These are phyloP conservation scores for Vireo griseus DNA, from an alignment of 2,797 vertebrate genomes.

Conservation along the genomic window DNA sequence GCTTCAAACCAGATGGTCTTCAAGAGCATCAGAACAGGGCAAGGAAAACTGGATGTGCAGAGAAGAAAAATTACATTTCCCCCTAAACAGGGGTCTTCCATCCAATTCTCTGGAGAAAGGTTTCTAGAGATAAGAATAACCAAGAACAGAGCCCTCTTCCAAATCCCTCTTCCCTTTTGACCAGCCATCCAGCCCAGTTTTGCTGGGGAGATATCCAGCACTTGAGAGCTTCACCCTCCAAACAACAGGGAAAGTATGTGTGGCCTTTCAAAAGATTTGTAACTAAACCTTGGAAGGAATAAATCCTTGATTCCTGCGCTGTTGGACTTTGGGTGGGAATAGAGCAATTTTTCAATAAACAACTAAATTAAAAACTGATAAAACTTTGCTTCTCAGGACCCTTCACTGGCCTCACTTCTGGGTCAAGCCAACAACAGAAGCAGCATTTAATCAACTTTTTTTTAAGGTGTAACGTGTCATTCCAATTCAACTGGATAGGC, in stretches of 20 bases:
- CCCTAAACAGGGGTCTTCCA: background rate
- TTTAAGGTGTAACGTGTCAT: rapidly evolving
- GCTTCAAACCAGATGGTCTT: background rate
- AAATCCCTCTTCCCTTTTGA: background rate
- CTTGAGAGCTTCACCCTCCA: background rate
- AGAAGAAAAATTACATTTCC: background rate
- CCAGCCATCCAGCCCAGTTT: background rate
- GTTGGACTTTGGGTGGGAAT: background rate
- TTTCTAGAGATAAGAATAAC: background rate
- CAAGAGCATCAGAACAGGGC: background rate
- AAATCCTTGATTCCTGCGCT: background rate
- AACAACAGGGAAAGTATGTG: rapidly evolving
- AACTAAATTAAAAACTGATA: background rate
- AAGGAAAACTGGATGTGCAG: background rate
- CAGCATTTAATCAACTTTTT: background rate
- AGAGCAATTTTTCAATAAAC: background rate
- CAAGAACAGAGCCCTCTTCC: background rate
- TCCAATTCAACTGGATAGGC: background rate
- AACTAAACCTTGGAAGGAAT: background rate
- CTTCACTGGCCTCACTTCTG: background rate
- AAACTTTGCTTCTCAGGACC: background rate
- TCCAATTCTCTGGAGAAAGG: background rate
- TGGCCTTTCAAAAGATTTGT: background rate
- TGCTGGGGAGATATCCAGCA: background rate
- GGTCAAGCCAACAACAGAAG: background rate